phyloP scores from a whole-genome alignment of 1,140 invertebrate species.

The Plectrocnemia conspersa region DNA sequence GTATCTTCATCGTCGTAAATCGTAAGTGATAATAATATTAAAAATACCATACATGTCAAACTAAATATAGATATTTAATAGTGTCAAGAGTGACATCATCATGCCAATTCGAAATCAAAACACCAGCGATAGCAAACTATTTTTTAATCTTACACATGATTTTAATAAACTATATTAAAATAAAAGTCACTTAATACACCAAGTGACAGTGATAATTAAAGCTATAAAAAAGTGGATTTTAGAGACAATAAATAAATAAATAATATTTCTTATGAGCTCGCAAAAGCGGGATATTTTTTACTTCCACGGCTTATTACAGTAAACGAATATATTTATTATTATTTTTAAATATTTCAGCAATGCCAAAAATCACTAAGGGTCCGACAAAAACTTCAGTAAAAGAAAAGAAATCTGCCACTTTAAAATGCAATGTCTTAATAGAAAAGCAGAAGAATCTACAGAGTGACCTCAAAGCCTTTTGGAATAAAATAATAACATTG shows the following conservation, averaged over 20 bases:
- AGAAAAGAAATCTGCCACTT: conserved; percentile 14
- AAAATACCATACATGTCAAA: neutral
- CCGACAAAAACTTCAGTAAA: conserved; percentile 15
- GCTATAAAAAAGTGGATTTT: no score
- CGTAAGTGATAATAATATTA: conserved; percentile 22
- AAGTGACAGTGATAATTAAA: no score
- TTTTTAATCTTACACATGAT: no score
- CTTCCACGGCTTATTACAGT: neutral
- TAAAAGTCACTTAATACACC: no score
- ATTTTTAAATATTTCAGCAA: conserved; percentile 20
- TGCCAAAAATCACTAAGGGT: conserved; percentile 22
- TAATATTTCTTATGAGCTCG: no score
- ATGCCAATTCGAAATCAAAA: neutral
- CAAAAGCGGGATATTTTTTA: no score
- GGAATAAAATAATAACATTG: conserved; percentile 26
- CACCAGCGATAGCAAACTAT: no score
- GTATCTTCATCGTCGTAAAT: conserved; percentile 23
- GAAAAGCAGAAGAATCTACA: conserved; percentile 24
- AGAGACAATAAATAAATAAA: no score
- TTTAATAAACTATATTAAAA: no score
- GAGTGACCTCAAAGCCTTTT: conserved; percentile 22
- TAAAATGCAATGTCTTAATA: conserved; percentile 24
- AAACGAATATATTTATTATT: conserved; percentile 1
- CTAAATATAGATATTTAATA: neutral
- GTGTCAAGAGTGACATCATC: neutral